Conservation (phyloP, 2,888 invertebrate genomes). For the Nysson spinosus region DNA sequence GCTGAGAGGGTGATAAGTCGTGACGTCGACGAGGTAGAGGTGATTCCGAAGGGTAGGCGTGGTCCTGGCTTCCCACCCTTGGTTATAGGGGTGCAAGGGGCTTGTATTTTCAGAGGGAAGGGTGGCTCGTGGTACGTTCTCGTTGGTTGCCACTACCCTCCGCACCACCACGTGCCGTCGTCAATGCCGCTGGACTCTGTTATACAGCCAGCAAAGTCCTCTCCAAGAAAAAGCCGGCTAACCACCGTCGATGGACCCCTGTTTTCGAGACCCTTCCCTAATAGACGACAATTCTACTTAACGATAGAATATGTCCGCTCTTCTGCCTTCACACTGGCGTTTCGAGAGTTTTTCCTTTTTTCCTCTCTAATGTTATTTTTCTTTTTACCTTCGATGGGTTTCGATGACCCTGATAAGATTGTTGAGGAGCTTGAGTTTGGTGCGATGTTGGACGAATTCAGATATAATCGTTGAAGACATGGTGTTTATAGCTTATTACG, state of each 20-base stretch:
- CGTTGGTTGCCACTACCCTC: constrained; percentile 70
- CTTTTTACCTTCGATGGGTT: constrained; percentile 15
- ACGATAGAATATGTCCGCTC: constrained; percentile 45
- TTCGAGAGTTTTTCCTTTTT: constrained; percentile 1
- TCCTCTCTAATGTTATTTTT: constrained; percentile 26
- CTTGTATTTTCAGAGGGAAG: constrained; percentile 53
- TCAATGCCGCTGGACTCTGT: constrained; percentile 44
- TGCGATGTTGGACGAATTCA: neutral
- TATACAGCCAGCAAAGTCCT: constrained; percentile 55
- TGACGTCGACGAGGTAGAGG: constrained; percentile 73
- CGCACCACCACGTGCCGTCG: constrained; percentile 57
- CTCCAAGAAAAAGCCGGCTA: constrained; percentile 56
- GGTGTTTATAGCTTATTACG: neutral
- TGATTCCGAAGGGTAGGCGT: constrained; percentile 72
- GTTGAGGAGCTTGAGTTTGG: neutral
- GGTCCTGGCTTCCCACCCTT: constrained; percentile 63
- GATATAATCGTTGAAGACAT: constrained; percentile 15
- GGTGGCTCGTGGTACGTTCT: constrained; percentile 64
- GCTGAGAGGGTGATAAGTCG: constrained; percentile 76
- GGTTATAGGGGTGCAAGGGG: constrained; percentile 43
- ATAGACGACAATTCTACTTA: constrained; percentile 58
- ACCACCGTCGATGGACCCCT: constrained; percentile 34
- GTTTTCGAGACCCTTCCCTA: constrained; percentile 28
- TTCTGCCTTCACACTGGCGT: constrained; percentile 1
- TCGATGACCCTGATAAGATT: constrained; percentile 17